Percentiles rank a stretch among this genome's conserved stretches.
Conservation (phyloP, 2,888 invertebrate genomes). For the Matsumyia berberina region DNA sequence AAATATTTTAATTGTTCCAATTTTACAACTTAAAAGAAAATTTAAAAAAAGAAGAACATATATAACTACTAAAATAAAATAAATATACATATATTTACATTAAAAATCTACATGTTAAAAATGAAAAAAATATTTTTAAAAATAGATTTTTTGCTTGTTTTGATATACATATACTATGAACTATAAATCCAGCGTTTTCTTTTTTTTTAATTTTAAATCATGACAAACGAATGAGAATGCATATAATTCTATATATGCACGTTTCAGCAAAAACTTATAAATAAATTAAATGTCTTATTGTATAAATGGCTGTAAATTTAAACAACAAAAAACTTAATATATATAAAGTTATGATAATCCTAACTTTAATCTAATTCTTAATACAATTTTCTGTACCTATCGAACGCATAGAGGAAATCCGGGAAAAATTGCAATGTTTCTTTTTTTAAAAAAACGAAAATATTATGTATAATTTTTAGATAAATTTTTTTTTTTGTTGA, state of each 20-base stretch:
- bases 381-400: conserved; percentile 71
- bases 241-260: conserved; percentile 63
- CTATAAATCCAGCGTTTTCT: conserved; percentile 38
- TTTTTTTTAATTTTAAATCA: conserved; percentile 59
- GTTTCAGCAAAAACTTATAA: conserved; percentile 34
- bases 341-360: conserved; percentile 11
- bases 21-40: conserved; percentile 67
- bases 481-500: conserved; percentile 33
- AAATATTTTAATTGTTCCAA: conserved; percentile 72
- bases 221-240: conserved; percentile 66
- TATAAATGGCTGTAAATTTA: conserved; percentile 76
- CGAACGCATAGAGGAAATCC: conserved; percentile 75
- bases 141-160: conserved; percentile 41
- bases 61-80: background rate
- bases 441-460: conserved; percentile 43
- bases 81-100: conserved; percentile 58
- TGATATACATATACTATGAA: conserved; percentile 47
- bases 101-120: conserved; percentile 32
- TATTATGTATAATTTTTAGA: conserved; percentile 36
- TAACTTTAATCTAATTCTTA: conserved; percentile 29
- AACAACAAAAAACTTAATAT: conserved; percentile 21
- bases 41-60: background rate
- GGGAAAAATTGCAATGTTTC: conserved; percentile 77
- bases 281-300: conserved; percentile 60
- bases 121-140: conserved; percentile 54